phyloP scores from a whole-genome alignment of 2,113 vertebrate genomes.

The Rhinolophus sinicus region DNA sequence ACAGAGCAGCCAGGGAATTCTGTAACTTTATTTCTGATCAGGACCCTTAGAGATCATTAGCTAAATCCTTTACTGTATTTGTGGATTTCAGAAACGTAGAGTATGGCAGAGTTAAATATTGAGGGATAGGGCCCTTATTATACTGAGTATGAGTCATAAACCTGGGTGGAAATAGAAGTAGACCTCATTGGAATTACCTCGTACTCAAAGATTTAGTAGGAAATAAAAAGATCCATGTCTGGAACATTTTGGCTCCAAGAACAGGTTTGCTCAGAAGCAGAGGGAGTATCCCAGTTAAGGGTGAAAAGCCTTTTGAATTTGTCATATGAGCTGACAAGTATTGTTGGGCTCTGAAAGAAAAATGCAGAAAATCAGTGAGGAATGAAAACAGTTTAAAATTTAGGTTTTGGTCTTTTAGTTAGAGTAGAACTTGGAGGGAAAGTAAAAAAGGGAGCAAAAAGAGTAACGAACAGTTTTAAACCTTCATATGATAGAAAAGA shows the following conservation, averaged over 20 bases:
- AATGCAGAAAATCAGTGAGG: neutral
- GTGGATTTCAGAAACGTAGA: neutral
- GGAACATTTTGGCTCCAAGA: neutral
- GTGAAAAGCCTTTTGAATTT: slow-evolving; percentile 18
- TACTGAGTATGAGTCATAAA: neutral
- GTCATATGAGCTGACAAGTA: neutral
- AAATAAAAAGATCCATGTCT: slow-evolving; percentile 28
- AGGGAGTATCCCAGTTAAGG: neutral
- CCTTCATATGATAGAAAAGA: neutral
- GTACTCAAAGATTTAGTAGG: neutral
- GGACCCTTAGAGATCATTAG: neutral
- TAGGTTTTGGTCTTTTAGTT: neutral
- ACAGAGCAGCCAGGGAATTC: neutral
- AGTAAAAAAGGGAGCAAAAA: neutral
- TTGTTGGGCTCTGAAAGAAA: slow-evolving; percentile 21
- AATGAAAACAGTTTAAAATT: slow-evolving; percentile 48
- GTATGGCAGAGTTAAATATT: neutral
- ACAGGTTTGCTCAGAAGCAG: neutral
- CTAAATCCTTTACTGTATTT: slow-evolving; percentile 36
- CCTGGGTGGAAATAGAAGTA: neutral
- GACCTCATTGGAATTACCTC: neutral
- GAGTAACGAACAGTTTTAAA: neutral
- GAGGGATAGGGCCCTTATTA: neutral
- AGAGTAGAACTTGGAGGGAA: neutral
- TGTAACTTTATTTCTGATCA: neutral